Base-by-base conservation (phyloP, 1,140 invertebrate species). In the Agrilus planipennis region DNA sequence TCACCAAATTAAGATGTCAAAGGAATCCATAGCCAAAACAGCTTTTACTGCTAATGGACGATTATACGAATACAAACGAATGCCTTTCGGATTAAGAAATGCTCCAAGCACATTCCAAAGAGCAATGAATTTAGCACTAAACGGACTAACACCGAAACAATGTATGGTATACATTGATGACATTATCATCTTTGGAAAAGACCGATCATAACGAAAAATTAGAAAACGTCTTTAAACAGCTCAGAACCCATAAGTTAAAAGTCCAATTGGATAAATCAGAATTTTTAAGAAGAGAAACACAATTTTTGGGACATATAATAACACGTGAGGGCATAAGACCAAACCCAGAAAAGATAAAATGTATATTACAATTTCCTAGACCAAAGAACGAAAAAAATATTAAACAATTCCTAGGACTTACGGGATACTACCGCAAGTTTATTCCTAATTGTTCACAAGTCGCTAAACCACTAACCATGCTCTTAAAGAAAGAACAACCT, bases 101-200 rank as follows among this genome's bases (percentile, higher is more conserved):
- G 56, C 62, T 10, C 61, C 59, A 2, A 47, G 55, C n/a, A 64
- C 60, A 19, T 69, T 71, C 49, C 62, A 68, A 51, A 42, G 63
- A 34, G 40, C 58, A 6, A 63, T 69, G 55, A 52, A 70, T 44
- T 47, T 23, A 1, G 53, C 63, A 4, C 53, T 70, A 9, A 46
- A 31, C 4, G 55, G 55, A 4, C 42, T 65, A 7, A 36, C 54
- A 44, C 46, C 49, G n/a, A 37, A 43, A 10, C 45, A 45, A 11
- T 56, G 55, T 37, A 32, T 54, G 0, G 51, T 58, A 3, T 61
- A 60, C 36, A 9, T 58, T 7, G 52, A 60, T 23, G 55, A 61
- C 30, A 55, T 58, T 2, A 40, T 61, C 11, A 42, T 54, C 12
- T 49, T 49, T 38, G 21, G 30, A 2, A 40, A 2, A 17, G 31